phyloP scores from a whole-genome alignment of 2,113 vertebrate genomes.

The Chaetorhynchus papuensis region DNA sequence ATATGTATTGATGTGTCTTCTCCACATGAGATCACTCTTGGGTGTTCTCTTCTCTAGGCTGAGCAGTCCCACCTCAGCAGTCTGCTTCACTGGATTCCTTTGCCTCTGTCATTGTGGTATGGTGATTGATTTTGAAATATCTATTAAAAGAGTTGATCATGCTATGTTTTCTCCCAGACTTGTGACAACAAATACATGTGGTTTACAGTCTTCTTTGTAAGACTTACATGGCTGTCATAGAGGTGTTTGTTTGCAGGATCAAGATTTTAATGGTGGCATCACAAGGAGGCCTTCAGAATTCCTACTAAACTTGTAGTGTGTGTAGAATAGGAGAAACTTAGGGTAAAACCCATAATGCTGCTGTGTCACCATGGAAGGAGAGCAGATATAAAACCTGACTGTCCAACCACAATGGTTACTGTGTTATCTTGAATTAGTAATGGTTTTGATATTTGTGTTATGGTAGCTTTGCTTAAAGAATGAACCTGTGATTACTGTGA shows the following conservation, averaged over 20 bases:
- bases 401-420: not conserved
- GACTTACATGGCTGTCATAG: not conserved
- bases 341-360: not conserved
- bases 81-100: not conserved
- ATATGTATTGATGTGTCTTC: not conserved
- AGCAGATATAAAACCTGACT: not conserved
- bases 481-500: not conserved
- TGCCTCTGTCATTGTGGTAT: not conserved
- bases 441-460: not conserved
- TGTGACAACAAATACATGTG: not conserved
- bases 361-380: not conserved
- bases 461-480: not conserved
- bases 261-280: not conserved
- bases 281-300: not conserved
- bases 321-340: not conserved
- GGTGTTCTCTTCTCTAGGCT: not conserved
- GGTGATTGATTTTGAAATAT: not conserved
- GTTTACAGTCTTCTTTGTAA: not conserved
- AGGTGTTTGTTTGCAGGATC: not conserved
- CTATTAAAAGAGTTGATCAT: not conserved
- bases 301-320: not conserved
- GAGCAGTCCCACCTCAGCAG: not conserved
- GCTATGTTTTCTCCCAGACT: not conserved
- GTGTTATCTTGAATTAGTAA: not conserved
- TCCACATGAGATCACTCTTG: not conserved